A percentile compares a stretch with the other conserved stretches of the same genome.
phyloP scores from a whole-genome alignment of 1,140 invertebrate genomes.

The Aethina tumida region DNA sequence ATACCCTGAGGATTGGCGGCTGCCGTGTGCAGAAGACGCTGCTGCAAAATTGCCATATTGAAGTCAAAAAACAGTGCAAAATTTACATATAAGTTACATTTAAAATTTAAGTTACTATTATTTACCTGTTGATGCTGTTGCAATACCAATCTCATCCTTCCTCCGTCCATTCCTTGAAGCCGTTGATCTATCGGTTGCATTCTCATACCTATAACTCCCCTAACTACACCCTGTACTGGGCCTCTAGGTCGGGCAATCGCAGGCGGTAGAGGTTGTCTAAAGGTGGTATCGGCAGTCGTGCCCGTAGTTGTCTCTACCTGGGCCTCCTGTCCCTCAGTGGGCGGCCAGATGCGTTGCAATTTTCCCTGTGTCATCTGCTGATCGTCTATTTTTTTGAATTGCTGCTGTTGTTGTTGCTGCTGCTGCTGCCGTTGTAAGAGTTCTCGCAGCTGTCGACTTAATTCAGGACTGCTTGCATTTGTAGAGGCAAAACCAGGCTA shows the following conservation, averaged over 20 bases:
- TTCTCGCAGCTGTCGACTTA: slow-evolving; percentile 68
- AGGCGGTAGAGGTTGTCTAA: slow-evolving; percentile 47
- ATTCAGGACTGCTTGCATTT: slow-evolving; percentile 38
- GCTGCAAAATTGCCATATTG: slow-evolving; percentile 4
- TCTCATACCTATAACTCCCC: slow-evolving; percentile 21
- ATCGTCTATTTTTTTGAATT: slow-evolving; percentile 32
- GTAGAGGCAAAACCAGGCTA: slow-evolving; percentile 5
- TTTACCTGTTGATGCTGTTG: slow-evolving; percentile 34
- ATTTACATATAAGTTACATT: background rate
- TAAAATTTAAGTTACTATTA: background rate
- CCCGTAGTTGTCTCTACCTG: slow-evolving; percentile 20
- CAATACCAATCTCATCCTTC: slow-evolving; percentile 39
- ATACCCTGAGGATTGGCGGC: too few relatives aligned
- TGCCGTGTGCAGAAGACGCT: slow-evolving; percentile 5
- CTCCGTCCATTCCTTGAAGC: slow-evolving; percentile 40
- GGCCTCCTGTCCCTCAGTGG: slow-evolving; percentile 21
- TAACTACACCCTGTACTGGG: slow-evolving; percentile 15
- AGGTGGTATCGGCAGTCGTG: slow-evolving; percentile 37
- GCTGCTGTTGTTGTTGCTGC: slow-evolving; percentile 65
- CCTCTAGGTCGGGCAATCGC: slow-evolving; percentile 39
- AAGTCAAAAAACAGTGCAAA: background rate
- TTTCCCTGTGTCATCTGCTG: slow-evolving; percentile 25
- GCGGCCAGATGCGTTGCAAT: slow-evolving; percentile 29
- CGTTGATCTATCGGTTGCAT: slow-evolving; percentile 24
- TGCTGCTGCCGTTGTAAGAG: slow-evolving; percentile 70